Evolutionary conservation across 2,888 invertebrate species (phyloP), one percentile per base, ranked within the genome.

Genomic region (Sarcophaga subvicina): DNA sequence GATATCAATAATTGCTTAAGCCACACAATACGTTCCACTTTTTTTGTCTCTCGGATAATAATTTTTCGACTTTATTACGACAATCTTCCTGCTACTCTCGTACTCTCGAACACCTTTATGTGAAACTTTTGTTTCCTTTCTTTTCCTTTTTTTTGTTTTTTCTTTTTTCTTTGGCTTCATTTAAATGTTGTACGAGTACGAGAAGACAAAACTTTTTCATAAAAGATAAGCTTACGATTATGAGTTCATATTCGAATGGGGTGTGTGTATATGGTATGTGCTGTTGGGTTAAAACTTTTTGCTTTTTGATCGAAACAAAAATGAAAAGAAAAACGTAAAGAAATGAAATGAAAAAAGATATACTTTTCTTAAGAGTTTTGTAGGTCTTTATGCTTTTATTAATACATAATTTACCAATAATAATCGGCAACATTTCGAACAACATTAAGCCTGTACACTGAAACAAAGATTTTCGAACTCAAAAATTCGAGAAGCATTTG

Each of bases 1-100:
- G 64, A 84, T 76, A 76, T 79, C 71, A 79, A 84, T 87, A 84
- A 84, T 87, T 84, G 84, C 84, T 83, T 80, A 66, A 70, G 71
- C 47, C 75, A 86, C 80, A 82, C 54, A 71, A 70, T 62, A 59
- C 27, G 47, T 11, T 27, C 49, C 20, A 54, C 66, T 62, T 73
- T 75, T 49, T n/a, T 17, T 47, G 64, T 54, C 17, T n/a, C 47
- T 6, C 37, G 37, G 37, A 22, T 49, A 62, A 37, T 49, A 49
- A 47, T 67, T 54, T 83, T 67, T 14, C 14, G 49, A 49, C 12
- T 49, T 49, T 49, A 49, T 49, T 49, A 49, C 49, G 49, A 49
- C 49, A 12, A 37, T 37, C 37, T 37, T 37, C 6, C 37, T 37
- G 37, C 37, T 6, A 37, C 6, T 37, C 37, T 6, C 5, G 2